These are phyloP conservation scores for Oryzias sinensis DNA, from an alignment of 2,797 vertebrate genomes.

Conservation along the genomic window DNA sequence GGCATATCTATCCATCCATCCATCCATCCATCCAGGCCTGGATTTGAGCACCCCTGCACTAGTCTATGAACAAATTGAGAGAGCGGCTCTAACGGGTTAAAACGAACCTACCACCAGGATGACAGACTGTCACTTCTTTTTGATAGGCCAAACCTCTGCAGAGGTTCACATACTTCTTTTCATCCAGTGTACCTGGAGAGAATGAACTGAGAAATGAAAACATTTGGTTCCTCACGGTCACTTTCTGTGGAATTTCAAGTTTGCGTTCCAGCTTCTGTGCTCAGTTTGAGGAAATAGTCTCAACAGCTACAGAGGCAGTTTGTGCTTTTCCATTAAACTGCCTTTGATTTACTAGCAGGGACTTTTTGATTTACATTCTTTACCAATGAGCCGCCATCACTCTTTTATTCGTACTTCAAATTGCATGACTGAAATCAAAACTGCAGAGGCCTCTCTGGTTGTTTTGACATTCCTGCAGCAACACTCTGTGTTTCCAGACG, in stretches of 20 bases:
- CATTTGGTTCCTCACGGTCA: constrained; percentile 19
- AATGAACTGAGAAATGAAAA: background rate
- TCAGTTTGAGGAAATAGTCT: no score
- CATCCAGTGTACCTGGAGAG: constrained; percentile 2
- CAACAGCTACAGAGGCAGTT: background rate
- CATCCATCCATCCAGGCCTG: no score
- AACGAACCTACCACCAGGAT: no score
- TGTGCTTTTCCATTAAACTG: constrained; percentile 2
- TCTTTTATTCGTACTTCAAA: background rate
- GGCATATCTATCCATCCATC: no score
- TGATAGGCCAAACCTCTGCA: no score
- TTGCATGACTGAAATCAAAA: constrained; percentile 7
- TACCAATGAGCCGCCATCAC: constrained; percentile 2
- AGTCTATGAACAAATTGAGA: no score
- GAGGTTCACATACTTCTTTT: no score
- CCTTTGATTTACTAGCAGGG: background rate
- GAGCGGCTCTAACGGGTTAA: no score
- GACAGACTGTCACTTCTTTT: no score
- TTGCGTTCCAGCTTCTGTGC: background rate
- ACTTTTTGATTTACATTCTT: constrained; percentile 11
- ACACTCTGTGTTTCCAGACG: constrained; percentile 24
- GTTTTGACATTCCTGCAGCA: constrained; percentile 33
- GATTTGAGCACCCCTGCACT: no score
- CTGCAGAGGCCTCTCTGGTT: constrained; percentile 9
- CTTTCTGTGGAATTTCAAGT: constrained; percentile 15